Evolutionary conservation across 1,140 invertebrate genomes (phyloP).

Genomic region (Polypedilum vanderplanki): DNA sequence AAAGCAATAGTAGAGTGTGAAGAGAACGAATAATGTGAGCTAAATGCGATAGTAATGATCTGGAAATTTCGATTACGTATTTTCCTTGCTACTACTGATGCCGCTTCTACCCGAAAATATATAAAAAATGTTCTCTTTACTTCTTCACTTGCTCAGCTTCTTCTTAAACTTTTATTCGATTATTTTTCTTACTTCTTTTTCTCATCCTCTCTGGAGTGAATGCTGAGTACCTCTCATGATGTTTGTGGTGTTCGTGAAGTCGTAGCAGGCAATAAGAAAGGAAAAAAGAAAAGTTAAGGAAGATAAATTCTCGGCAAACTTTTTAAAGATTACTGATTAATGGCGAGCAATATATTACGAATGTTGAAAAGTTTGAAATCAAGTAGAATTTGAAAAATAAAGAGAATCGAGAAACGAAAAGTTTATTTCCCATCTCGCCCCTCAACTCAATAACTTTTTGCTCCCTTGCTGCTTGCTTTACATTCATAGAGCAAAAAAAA

Average conservation of each 20-base stretch:
- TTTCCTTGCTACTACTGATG: not conserved
- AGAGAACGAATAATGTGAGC: constrained; percentile 11
- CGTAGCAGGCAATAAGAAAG: not conserved
- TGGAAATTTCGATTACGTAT: constrained; percentile 18
- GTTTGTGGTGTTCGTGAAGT: not conserved
- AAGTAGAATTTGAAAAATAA: not conserved
- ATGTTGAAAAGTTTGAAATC: constrained; percentile 19
- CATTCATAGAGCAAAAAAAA: not conserved
- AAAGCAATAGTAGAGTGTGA: not conserved
- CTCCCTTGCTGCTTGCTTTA: not conserved
- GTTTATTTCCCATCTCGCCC: too few relatives aligned
- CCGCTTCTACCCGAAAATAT: not conserved
- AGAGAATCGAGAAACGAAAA: too few relatives aligned
- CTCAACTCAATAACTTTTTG: not conserved
- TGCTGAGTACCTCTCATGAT: constrained; percentile 8
- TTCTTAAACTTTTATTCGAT: too few relatives aligned
- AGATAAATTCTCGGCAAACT: constrained; percentile 18
- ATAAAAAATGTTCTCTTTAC: not conserved
- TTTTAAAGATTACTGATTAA: constrained; percentile 16
- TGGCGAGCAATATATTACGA: constrained; percentile 16
- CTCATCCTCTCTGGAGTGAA: not conserved
- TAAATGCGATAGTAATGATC: constrained; percentile 18
- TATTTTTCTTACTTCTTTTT: not conserved
- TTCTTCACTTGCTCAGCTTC: not conserved
- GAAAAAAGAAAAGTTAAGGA: constrained; percentile 8